Conservation (phyloP, 2,888 invertebrate species). For the Trachelus iudaicus region DNA sequence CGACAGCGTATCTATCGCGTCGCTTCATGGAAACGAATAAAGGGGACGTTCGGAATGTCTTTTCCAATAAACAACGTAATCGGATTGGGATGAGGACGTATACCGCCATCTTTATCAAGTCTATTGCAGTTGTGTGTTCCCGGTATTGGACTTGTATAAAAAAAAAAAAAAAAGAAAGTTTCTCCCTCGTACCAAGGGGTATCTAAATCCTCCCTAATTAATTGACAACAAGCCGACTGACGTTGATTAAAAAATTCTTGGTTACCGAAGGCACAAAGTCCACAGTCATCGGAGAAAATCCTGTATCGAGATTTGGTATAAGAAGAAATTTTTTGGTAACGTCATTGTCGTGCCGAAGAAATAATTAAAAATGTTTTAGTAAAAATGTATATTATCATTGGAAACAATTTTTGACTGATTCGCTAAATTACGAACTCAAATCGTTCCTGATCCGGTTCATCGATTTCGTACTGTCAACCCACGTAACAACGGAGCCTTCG, state of each 20-base stretch:
- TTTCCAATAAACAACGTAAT: conserved; percentile 25
- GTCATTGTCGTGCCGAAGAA: neutral
- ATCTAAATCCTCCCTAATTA: conserved; percentile 16
- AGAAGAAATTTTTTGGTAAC: fast-evolving
- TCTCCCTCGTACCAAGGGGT: neutral
- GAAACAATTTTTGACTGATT: neutral
- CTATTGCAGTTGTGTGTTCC: conserved; percentile 1
- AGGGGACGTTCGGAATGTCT: neutral
- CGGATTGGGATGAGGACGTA: conserved; percentile 25
- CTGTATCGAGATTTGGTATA: neutral
- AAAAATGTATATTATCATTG: neutral
- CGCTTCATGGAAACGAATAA: neutral
- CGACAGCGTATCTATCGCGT: neutral
- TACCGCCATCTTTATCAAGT: conserved; percentile 16
- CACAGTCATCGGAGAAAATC: neutral
- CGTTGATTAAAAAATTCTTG: neutral
- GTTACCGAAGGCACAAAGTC: neutral
- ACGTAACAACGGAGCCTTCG: conserved; percentile 29
- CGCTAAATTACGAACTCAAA: neutral
- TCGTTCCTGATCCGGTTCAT: neutral
- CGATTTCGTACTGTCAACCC: neutral
- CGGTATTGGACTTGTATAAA: neutral
- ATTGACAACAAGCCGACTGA: conserved; percentile 4
- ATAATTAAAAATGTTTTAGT: neutral
- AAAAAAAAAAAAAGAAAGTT: neutral